Evolutionary conservation across 2,888 invertebrate genomes (phyloP).

Genomic region (Drosophila emarginata): DNA sequence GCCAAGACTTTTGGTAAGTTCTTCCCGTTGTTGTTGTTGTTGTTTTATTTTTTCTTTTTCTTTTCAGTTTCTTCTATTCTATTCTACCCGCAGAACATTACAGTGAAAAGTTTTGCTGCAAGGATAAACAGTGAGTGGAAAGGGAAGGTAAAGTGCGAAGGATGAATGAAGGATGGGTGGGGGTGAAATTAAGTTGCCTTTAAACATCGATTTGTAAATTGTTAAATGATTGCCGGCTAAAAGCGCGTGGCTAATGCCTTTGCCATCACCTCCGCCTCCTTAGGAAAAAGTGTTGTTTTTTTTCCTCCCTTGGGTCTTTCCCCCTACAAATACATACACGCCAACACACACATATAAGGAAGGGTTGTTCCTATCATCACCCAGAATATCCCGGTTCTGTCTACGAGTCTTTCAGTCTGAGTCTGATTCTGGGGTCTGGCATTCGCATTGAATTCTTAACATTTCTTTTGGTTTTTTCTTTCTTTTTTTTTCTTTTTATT

Average conservation of each 20-base stretch:
- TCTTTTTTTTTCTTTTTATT: conserved; percentile 16
- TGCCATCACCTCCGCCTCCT: conserved; percentile 21
- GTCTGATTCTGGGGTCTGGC: conserved; percentile 27
- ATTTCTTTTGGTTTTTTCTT: conserved; percentile 64
- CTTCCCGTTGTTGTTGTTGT: not conserved
- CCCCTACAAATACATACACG: not conserved
- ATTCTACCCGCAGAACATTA: conserved; percentile 55
- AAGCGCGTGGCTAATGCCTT: conserved; percentile 73
- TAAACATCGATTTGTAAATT: conserved; percentile 82
- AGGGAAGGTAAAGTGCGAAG: not conserved
- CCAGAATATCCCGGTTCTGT: conserved; percentile 15
- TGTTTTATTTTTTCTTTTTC: not conserved
- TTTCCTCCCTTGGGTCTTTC: not conserved
- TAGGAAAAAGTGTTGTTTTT: not conserved
- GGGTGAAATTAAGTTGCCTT: conserved; percentile 63
- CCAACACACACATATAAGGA: conserved; percentile 24
- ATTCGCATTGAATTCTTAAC: conserved; percentile 59
- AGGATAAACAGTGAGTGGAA: not conserved
- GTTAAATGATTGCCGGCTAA: conserved; percentile 79
- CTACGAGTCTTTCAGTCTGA: conserved; percentile 9
- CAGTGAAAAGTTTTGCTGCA: conserved; percentile 53
- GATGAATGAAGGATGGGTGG: not conserved
- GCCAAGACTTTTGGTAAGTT: conserved; percentile 15
- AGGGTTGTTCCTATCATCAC: conserved; percentile 47
- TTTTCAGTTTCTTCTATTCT: not conserved